Conservation (phyloP, 1,140 invertebrate genomes). For the Drosophila seguyi region DNA sequence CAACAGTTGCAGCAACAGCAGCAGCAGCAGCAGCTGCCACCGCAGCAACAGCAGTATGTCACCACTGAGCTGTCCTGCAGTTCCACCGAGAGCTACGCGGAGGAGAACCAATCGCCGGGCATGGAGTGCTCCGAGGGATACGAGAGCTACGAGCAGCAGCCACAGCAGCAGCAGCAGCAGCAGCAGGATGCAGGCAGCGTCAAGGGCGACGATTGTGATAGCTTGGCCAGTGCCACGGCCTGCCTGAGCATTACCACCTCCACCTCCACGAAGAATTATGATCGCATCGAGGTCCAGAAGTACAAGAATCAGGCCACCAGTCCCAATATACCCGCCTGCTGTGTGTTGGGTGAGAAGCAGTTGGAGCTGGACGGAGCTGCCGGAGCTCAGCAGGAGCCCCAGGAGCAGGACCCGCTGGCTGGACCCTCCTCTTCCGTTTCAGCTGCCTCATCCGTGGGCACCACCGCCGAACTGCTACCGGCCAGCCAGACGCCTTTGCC, state of each 20-base stretch:
- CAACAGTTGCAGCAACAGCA: slow-evolving; percentile 37
- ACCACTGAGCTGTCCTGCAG: slow-evolving; percentile 66
- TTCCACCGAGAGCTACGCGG: slow-evolving; percentile 72
- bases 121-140: slow-evolving; percentile 67
- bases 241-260: slow-evolving; percentile 80
- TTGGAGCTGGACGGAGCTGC: slow-evolving; percentile 42
- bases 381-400: slow-evolving; percentile 28
- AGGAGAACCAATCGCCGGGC: slow-evolving; percentile 68
- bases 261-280: slow-evolving; percentile 82
- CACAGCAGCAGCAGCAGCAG: slow-evolving; percentile 21
- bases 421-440: slow-evolving; percentile 26
- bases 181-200: slow-evolving; percentile 25
- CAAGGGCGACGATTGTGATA: slow-evolving; percentile 78
- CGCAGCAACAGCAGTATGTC: slow-evolving; percentile 54
- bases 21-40: slow-evolving; percentile 40
- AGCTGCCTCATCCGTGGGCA: slow-evolving; percentile 26
- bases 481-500: slow-evolving; percentile 64
- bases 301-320: slow-evolving; percentile 85
- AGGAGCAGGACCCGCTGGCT: slow-evolving; percentile 33
- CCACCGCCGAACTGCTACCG: slow-evolving; percentile 31
- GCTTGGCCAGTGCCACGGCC: slow-evolving; percentile 70
- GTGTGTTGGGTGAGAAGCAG: slow-evolving; percentile 56
- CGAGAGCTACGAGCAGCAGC: slow-evolving; percentile 52
- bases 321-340: slow-evolving; percentile 82
- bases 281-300: slow-evolving; percentile 84